Conservation (phyloP, 2,113 vertebrate species). For the Chrysochloris asiatica region DNA sequence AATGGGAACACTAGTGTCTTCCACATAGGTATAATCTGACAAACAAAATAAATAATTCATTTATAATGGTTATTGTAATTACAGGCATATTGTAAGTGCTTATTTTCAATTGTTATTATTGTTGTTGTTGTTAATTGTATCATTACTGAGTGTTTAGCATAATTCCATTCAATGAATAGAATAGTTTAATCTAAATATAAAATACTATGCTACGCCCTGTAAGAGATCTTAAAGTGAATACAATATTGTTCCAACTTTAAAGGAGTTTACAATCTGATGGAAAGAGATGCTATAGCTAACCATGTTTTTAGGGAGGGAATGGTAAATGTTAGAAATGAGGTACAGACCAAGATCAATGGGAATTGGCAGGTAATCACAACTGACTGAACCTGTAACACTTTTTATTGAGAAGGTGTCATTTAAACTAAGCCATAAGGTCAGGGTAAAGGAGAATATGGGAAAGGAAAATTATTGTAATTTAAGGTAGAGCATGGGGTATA, state of each 20-base stretch:
- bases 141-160: background rate
- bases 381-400: background rate
- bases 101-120: background rate
- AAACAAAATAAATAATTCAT: background rate
- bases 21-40: background rate
- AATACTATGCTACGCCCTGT: background rate
- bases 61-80: background rate
- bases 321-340: background rate
- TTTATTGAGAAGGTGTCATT: background rate
- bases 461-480: background rate
- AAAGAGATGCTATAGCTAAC: background rate
- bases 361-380: background rate
- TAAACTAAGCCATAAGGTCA: background rate
- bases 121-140: background rate
- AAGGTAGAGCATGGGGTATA: background rate
- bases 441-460: background rate
- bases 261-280: background rate
- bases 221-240: background rate
- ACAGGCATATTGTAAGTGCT: background rate
- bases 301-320: background rate
- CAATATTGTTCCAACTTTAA: background rate
- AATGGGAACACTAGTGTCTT: background rate
- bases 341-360: background rate
- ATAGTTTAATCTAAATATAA: constrained; percentile 21
- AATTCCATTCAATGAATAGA: background rate